Evolutionary conservation across 2,888 invertebrate genomes (phyloP), one percentile per base, ranked within the genome.

Genomic region (Tricholauxania praeusta): DNA sequence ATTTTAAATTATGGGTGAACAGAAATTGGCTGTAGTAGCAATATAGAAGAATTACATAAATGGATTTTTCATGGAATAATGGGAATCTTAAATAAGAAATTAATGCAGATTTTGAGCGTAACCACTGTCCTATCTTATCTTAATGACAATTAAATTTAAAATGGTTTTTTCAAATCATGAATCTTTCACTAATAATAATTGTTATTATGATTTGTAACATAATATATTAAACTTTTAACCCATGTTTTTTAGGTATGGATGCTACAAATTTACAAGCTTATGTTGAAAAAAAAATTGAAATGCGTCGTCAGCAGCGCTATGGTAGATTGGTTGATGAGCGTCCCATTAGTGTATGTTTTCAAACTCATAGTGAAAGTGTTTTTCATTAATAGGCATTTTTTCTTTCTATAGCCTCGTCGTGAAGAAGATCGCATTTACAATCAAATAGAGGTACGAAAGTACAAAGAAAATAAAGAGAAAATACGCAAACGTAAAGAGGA

Each of bases 401-500:
- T 51, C 19, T 59, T 39, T 75, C 81, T 87, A 59, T 85, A 95
- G 94, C 95, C 96, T 0, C 90, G 95, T 49, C 91, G 93, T 2
- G 95, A 95, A 83, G 94, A 94, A 82, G 94, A 94, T 83, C 91
- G 91, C 79, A 79, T 91, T 55, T 91, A 92, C 60, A 92, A 91
- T 74, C 90, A 92, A 75, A 86, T 92, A 74, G 93, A 93, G 82
- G 90, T 93, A 76, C 93, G 92, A 82, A 90, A 92, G 65, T 94
- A 94, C 86, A 92, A 92, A 83, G 92, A 93, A 81, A 93, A 94
- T 52, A 94, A 95, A 83, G 94, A 94, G 82, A 93, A 93, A 84
- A 87, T 94, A 75, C 90, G 93, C 12, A 89, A 92, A 32, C 84
- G 87, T 17, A 87, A 87, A 73, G 87, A 87, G 73, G 79, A 80